Evolutionary conservation across 2,888 invertebrate genomes (phyloP).

Genomic region (Scaptomyza flava): DNA sequence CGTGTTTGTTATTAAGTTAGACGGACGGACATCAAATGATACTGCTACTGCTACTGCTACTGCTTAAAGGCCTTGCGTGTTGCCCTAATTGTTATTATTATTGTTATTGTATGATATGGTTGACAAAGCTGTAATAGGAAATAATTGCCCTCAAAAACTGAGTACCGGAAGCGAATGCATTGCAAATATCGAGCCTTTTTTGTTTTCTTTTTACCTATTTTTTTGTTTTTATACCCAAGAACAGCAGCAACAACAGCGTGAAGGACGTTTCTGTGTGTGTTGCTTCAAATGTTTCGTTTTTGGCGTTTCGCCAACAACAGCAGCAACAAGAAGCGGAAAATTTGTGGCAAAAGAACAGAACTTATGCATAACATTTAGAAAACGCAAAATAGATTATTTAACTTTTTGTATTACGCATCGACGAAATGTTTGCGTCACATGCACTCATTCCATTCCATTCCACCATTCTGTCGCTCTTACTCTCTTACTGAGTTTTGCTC

Average conservation of each 20-base stretch:
- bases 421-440: constrained; percentile 49
- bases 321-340: constrained; percentile 9
- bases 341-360: constrained; percentile 6
- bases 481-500: background rate
- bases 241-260: constrained; percentile 21
- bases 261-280: constrained; percentile 43
- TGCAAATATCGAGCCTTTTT: constrained; percentile 33
- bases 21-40: constrained; percentile 23
- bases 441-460: constrained; percentile 5
- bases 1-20: constrained; percentile 64
- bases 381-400: constrained; percentile 50
- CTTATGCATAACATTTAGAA: constrained; percentile 51
- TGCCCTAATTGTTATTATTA: constrained; percentile 4
- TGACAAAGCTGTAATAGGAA: background rate
- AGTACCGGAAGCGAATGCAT: constrained; percentile 29
- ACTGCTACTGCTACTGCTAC: background rate
- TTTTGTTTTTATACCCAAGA: constrained; percentile 34
- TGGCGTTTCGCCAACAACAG: constrained; percentile 45
- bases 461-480: background rate
- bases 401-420: constrained; percentile 55
- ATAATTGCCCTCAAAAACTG: constrained; percentile 2
- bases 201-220: constrained; percentile 10
- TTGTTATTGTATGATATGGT: constrained; percentile 4
- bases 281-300: constrained; percentile 44
- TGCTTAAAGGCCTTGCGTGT: constrained; percentile 36